Evolutionary conservation across 2,113 vertebrate species (phyloP), one percentile per base, ranked within the genome.

Genomic region (Epinephelus fuscoguttatus): DNA sequence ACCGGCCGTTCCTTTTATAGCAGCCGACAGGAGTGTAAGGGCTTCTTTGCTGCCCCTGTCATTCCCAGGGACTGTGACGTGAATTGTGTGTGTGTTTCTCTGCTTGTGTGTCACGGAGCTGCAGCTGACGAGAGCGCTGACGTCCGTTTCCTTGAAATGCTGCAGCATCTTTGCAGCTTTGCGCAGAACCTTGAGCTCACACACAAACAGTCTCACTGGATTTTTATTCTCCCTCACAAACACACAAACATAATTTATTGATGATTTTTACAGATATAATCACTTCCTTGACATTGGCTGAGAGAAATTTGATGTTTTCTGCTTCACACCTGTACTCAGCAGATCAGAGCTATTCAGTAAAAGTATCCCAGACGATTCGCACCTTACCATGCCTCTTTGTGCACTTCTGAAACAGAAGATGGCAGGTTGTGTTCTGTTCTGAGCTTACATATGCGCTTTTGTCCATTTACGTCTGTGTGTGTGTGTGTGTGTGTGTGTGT

Each of bases 1-100:
- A 74, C 73, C 13, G 15, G 63, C 63, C 49, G n/a, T 76, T 86
- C 73, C 64, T 85, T 90, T 90, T 84, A 91, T 81, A 86, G 76
- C 79, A 82, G 52, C 79, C 19, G 50, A 71, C 80, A 82, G 78
- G 70, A 88, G 71, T 53, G 61, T 78, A 30, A 73, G 55, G 47
- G 6, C 57, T 69, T 75, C 70, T 4, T 52, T 42, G 66, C 55
- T 59, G 76, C 77, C 59, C 57, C 23, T 59, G 81, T 84, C 70
- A 78, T 60, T 90, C 83, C 70, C 27, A n/a, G 62, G 45, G 75
- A 80, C 56, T 70, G 71, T 85, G 87, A 88, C 45, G 61, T 68
- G 15, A 76, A 70, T 17, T 69, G 42, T 42, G 37, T 15, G 27
- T 50, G 47, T 63, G 80, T 70, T 47, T 60, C 23, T 78, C 21